Evolutionary conservation across 1,140 invertebrate genomes (phyloP).

Genomic region (Cepaea nemoralis): DNA sequence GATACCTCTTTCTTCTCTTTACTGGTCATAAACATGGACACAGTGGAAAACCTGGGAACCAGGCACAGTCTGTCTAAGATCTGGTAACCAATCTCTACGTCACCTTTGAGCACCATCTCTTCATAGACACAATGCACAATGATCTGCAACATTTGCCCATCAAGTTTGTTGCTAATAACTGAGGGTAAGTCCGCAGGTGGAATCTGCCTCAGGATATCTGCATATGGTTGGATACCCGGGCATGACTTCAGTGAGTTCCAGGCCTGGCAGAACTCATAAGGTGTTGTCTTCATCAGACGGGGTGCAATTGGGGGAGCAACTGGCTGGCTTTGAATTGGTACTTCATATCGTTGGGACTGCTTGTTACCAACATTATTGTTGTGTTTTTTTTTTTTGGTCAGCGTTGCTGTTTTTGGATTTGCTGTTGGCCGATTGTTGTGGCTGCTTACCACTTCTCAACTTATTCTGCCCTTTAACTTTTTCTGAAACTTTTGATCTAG

Average conservation of each 20-base stretch:
- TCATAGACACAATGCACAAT: too few species aligned
- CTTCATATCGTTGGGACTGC: neutral
- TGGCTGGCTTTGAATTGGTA: conserved; percentile 40
- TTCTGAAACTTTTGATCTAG: too few species aligned
- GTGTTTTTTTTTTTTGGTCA: too few species aligned
- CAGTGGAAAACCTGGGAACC: conserved; percentile 60
- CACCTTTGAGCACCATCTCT: too few species aligned
- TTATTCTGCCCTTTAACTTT: conserved; percentile 28
- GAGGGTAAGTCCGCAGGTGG: conserved; percentile 60
- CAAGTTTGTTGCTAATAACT: too few species aligned
- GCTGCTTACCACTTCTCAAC: neutral
- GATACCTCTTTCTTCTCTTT: conserved; percentile 62
- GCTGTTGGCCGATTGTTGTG: neutral
- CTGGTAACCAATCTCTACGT: conserved; percentile 49
- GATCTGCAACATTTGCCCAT: too few species aligned
- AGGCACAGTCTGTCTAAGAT: conserved; percentile 54
- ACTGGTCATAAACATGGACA: conserved; percentile 61
- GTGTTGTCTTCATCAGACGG: conserved; percentile 63
- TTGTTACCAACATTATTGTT: conserved; percentile 7
- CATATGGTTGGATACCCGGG: conserved; percentile 60
- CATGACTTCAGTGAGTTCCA: conserved; percentile 67
- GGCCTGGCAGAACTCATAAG: conserved; percentile 69
- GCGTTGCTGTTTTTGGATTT: conserved; percentile 28
- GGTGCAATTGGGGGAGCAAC: conserved; percentile 51
- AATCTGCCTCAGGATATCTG: conserved; percentile 64